Evolutionary conservation across 2,797 vertebrate genomes (phyloP).

Genomic region (Manis javanica): DNA sequence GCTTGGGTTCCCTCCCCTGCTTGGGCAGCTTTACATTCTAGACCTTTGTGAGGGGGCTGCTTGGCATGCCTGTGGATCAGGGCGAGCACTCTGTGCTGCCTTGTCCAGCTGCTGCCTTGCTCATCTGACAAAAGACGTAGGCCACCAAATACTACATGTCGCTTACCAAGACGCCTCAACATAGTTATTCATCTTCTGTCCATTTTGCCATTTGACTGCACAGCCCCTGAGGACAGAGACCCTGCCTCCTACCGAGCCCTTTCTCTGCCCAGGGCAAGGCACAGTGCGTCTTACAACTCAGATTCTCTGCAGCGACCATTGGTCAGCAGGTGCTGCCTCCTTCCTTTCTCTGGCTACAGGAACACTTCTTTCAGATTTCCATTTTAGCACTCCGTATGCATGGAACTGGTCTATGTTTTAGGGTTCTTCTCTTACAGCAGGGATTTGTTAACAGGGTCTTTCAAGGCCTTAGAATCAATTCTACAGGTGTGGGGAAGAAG

Average conservation of each 20-base stretch:
- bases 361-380: neutral
- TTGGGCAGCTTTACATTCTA: neutral
- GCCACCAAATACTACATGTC: neutral
- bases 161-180: neutral
- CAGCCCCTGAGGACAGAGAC: neutral
- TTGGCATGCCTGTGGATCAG: neutral
- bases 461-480: neutral
- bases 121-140: neutral
- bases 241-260: neutral
- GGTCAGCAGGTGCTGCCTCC: neutral
- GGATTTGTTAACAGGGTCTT: neutral
- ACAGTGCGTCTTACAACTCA: neutral
- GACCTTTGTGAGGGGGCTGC: neutral
- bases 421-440: neutral
- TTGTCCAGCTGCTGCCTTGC: neutral
- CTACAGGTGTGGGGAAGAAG: neutral
- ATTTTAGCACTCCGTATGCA: neutral
- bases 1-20: neutral
- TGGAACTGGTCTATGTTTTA: neutral
- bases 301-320: neutral
- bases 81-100: rapidly evolving
- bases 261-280: neutral
- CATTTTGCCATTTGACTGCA: neutral
- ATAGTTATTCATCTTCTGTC: neutral
- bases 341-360: neutral